Percentiles rank a stretch among this genome's conserved stretches.
These are phyloP conservation scores for Thereva unica DNA, from an alignment of 2,888 invertebrate species.

Conservation along the genomic window DNA sequence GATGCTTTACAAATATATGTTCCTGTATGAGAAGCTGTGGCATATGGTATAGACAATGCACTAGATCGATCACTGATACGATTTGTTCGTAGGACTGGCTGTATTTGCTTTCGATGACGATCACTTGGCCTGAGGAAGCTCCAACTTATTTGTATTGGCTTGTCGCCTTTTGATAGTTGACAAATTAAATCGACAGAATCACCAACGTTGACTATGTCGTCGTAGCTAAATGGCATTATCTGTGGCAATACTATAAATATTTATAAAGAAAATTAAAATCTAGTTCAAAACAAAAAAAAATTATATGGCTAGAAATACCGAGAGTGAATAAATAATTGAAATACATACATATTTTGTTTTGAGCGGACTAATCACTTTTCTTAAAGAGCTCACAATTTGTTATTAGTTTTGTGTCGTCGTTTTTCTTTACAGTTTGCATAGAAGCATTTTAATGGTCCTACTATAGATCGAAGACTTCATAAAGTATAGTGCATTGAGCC, in stretches of 20 bases:
- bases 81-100: slow-evolving; percentile 61
- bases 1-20: slow-evolving; percentile 64
- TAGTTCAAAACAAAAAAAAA: too few relatives aligned
- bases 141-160: slow-evolving; percentile 71
- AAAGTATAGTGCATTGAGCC: too few relatives aligned
- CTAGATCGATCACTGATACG: slow-evolving; percentile 67
- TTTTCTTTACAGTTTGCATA: too few relatives aligned
- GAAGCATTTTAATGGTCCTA: too few relatives aligned
- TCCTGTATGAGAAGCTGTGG: slow-evolving; percentile 66
- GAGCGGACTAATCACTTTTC: too few relatives aligned
- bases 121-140: slow-evolving; percentile 55
- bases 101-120: slow-evolving; percentile 46
- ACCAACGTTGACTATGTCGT: slow-evolving; percentile 71
- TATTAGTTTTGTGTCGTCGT: too few relatives aligned
- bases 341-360: too few relatives aligned
- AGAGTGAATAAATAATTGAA: too few relatives aligned
- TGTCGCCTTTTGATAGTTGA: slow-evolving; percentile 72
- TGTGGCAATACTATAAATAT: slow-evolving; percentile 69
- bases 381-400: too few relatives aligned
- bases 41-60: slow-evolving; percentile 64
- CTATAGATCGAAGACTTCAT: too few relatives aligned
- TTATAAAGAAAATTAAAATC: slow-evolving; percentile 24
- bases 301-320: too few relatives aligned
- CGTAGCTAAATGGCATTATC: slow-evolving; percentile 76
- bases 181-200: slow-evolving; percentile 73